These are phyloP conservation scores for Amphiprion clarkii DNA, from an alignment of 2,797 vertebrate genomes.

Conservation along the genomic window DNA sequence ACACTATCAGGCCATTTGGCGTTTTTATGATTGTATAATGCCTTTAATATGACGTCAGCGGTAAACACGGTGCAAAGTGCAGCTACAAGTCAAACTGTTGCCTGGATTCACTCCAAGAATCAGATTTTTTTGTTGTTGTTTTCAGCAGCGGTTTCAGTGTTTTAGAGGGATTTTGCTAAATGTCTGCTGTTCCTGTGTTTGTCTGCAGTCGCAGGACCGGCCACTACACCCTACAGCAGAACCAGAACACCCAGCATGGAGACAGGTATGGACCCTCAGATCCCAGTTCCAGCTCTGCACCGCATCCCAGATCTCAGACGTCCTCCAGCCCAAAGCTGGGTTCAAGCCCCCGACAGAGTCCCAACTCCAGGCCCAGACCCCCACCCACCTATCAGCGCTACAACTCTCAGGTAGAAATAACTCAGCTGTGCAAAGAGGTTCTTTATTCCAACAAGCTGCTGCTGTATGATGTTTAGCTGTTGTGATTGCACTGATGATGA, in stretches of 20 bases:
- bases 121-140: not conserved
- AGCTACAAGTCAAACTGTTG: not conserved
- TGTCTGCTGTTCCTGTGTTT: not conserved
- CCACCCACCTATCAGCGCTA: constrained; percentile 82
- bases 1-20: not conserved
- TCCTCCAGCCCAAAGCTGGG: constrained; percentile 53
- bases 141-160: no score
- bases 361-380: constrained; percentile 38
- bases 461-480: no score
- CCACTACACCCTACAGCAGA: constrained; percentile 87
- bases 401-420: constrained; percentile 84
- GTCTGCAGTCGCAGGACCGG: constrained; percentile 86
- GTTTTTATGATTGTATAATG: constrained; percentile 3
- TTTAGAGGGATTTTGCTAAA: not conserved
- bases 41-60: not conserved
- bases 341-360: constrained; percentile 70
- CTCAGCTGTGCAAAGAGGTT: no score
- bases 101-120: not conserved
- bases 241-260: constrained; percentile 43
- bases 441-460: no score
- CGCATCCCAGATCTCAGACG: constrained; percentile 15
- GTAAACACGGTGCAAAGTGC: constrained; percentile 52
- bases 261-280: constrained; percentile 43
- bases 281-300: not conserved
- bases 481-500: no score